phyloP scores from a whole-genome alignment of 2,888 invertebrate genomes.

The Troilus luridus region DNA sequence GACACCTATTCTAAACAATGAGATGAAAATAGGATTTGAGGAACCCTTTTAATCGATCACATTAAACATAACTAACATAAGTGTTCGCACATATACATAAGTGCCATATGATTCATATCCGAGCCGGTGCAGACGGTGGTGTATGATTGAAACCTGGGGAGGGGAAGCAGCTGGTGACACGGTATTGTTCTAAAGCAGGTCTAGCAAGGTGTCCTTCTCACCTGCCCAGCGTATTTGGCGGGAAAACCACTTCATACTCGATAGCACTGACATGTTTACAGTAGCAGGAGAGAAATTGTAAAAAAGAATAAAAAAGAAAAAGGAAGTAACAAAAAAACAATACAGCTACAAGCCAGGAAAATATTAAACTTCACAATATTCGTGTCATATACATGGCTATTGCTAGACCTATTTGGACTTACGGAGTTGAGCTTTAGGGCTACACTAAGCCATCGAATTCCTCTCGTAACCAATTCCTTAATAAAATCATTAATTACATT shows the following conservation, averaged over 20 bases:
- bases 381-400: too few species aligned
- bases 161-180: constrained; percentile 44
- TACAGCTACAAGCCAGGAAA: too few species aligned
- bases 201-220: constrained; percentile 50
- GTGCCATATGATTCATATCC: neutral
- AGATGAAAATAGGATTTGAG: neutral
- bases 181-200: constrained; percentile 49
- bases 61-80: neutral
- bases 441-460: too few species aligned
- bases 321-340: too few species aligned
- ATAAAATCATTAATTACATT: too few species aligned
- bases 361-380: too few species aligned
- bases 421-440: too few species aligned
- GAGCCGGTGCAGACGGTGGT: constrained; percentile 26
- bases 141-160: constrained; percentile 43
- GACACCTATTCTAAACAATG: too few species aligned
- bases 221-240: constrained; percentile 38
- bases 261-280: constrained; percentile 12
- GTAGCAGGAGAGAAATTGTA: neutral
- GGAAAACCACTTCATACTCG: constrained; percentile 16
- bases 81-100: neutral
- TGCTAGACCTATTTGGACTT: too few species aligned
- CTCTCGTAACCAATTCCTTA: too few species aligned
- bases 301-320: neutral
- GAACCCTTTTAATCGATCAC: neutral